phyloP scores from a whole-genome alignment of 2,113 vertebrate species.

The Formicarius rufipectus region DNA sequence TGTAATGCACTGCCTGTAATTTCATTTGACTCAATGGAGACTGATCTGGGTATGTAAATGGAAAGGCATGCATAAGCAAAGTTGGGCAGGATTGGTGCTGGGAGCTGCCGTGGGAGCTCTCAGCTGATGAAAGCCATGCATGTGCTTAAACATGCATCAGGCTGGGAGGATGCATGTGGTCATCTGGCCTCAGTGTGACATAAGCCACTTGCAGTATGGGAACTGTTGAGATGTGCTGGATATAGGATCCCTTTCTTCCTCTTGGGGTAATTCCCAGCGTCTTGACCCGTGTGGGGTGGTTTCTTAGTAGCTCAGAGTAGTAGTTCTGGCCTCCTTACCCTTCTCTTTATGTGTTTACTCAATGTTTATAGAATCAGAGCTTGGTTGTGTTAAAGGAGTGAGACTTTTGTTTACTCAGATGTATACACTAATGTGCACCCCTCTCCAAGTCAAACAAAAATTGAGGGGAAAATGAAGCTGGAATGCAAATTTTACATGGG shows the following conservation, averaged over 20 bases:
- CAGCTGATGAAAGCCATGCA: not conserved
- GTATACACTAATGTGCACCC: fast-evolving
- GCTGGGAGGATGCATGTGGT: not conserved
- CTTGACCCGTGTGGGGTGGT: not conserved
- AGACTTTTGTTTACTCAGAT: fast-evolving
- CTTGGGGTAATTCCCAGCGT: not conserved
- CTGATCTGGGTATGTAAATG: not conserved
- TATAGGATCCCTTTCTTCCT: not conserved
- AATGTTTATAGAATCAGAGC: not conserved
- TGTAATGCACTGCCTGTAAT: not conserved
- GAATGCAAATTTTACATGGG: not conserved
- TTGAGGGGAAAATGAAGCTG: not conserved
- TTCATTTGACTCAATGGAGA: not conserved
- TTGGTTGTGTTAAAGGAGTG: not conserved
- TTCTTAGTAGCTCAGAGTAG: not conserved
- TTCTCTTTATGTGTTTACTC: not conserved
- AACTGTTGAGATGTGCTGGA: not conserved
- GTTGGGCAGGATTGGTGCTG: not conserved
- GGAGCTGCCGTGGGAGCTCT: not conserved
- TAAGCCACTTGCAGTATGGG: not conserved
- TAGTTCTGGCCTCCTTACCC: not conserved
- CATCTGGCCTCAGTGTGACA: not conserved
- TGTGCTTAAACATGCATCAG: not conserved
- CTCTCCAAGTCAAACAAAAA: not conserved
- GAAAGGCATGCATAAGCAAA: not conserved